Evolutionary conservation across 1,140 invertebrate genomes (phyloP), one percentile per base, ranked within the genome.

Genomic region (Brachionus plicatilis): DNA sequence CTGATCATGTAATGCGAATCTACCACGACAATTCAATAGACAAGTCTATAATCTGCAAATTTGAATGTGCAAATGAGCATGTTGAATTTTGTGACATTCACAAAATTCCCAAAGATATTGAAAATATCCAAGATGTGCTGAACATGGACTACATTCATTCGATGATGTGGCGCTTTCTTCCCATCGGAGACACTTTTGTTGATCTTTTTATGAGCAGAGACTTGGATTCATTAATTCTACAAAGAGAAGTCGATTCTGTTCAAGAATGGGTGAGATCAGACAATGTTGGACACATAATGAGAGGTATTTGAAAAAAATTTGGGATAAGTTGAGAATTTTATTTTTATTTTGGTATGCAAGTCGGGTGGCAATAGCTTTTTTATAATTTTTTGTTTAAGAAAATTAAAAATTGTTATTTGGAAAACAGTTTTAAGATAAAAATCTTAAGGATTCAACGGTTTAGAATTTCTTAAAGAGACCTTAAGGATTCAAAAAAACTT

Each of bases 51-150:
- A 33, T 60, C 7, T 82, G 79, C 37, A 27, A 82, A 33, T 27
- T 82, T 24, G 60, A 60, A 60, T 82, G 79, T 45, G 5, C n/a
- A 60, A 17, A 82, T 68, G 24, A 60, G 3, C 33, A 82, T 68
- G 29, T 60, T 17, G 79, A 82, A 11, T 82, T 82, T 82, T 82
- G 79, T 37, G 33, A 82, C 29, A 68, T 82, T 45, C 29, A 79
- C n/a, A 37, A 82, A 60, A 9, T 82, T 7, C 33, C 33, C 12
- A 24, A n/a, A 5, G 45, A 27, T n/a, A 33, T 83, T n/a, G 68
- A 47, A 20, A 8, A 68, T 68, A 24, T 11, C 6, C 37, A 82
- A 17, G 11, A 33, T 41, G n/a, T 41, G 12, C 3, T 60, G 2
- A 7, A 33, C 9, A 14, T 50, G 12, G 41, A 45, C 33, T 82